Evolutionary conservation across 2,888 invertebrate genomes (phyloP), one percentile per base, ranked within the genome.

Genomic region (Yponomeuta cagnagella): DNA sequence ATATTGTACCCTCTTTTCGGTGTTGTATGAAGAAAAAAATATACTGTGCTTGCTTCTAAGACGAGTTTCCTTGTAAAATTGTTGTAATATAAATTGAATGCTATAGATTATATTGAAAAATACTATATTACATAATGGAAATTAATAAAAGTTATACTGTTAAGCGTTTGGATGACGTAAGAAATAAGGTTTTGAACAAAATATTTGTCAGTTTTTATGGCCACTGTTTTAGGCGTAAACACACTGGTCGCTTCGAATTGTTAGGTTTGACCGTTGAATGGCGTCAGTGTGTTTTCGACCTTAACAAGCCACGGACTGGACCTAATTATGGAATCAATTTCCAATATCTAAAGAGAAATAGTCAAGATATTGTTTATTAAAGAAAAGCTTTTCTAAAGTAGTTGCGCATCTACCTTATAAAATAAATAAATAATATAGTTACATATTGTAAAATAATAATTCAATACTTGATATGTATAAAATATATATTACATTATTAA

Each of bases 361-460:
- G 52, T 58, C 12, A 58, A 58, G 5, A 3, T 52, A 15, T 15
- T 58, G 52, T 58, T 58, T 15, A 58, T 58, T 58, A 58, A 58
- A 58, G 12, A 5, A 43, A 43, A 58, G 15, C 15, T 15, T 58
- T 58, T 58, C 12, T 58, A 58, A 58, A 58, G 52, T 58, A 58
- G 52, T 58, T 58, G 52, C 12, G 52, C 52, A 58, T 58, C 52
- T 15, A 58, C 52, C 12, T 58, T 12, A 58, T 58, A 23, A 23
- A 23, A 23, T 58, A 15, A 58, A 58, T 15, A 15, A 58, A 58
- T 58, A 58, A 58, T 15, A 58, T 58, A 58, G 52, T 58, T 58
- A 58, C 52, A 58, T 58, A 58, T 58, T 58, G 52, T 58, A 58
- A 58, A 58, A 58, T 58, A 58, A 58, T 58, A 58, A 15, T 58